phyloP scores from a whole-genome alignment of 1,140 invertebrate species.

The honey bee (Apis mellifera) region DNA sequence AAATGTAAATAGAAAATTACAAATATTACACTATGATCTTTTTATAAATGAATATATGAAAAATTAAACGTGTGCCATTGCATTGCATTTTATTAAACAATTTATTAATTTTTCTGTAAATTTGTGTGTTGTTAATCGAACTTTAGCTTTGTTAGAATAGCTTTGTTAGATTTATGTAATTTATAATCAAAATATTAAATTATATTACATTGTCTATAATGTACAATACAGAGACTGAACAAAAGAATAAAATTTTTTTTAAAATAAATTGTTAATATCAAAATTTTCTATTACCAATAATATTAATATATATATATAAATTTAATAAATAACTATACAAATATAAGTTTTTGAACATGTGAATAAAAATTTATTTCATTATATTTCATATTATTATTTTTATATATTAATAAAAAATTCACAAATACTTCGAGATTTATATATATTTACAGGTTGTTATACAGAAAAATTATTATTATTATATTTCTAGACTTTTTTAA shows the following conservation, averaged over 20 bases:
- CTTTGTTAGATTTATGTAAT: conserved; percentile 18
- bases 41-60: not conserved
- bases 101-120: not conserved
- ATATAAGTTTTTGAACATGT: not conserved
- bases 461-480: conserved; percentile 23
- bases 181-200: conserved; percentile 9
- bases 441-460: conserved; percentile 34
- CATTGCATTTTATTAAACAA: not conserved
- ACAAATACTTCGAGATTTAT: not conserved
- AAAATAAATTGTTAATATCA: conserved; percentile 31
- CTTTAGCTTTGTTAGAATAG: not conserved
- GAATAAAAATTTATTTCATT: conserved; percentile 35
- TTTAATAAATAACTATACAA: not conserved
- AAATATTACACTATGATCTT: not conserved
- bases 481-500: conserved; percentile 10
- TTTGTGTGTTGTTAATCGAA: not conserved
- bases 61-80: conserved; percentile 12
- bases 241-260: conserved; percentile 58
- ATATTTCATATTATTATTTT: not conserved
- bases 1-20: not conserved
- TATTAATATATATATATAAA: not conserved
- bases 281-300: not conserved
- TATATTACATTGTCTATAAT: conserved; percentile 27
- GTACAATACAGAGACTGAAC: conserved; percentile 56
- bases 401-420: not conserved